Conservation (phyloP, 2,797 vertebrate genomes). For the Spinus pinus region DNA sequence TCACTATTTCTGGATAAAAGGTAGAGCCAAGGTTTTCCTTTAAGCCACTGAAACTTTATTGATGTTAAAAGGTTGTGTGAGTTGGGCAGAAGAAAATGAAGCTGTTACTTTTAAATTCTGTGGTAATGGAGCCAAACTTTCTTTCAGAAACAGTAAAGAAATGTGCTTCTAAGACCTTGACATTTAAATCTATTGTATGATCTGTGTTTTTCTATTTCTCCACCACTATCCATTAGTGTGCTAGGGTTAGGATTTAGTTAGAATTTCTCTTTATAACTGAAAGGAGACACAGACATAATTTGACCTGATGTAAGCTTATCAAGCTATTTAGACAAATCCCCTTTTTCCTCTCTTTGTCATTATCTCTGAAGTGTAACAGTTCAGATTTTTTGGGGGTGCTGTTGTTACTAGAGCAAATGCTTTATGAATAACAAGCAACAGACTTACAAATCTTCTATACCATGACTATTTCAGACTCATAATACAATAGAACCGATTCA, state of each 20-base stretch:
- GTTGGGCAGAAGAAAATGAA: neutral
- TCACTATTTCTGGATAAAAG: conserved; percentile 12
- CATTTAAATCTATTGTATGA: neutral
- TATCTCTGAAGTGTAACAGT: neutral
- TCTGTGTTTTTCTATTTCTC: neutral
- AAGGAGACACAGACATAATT: neutral
- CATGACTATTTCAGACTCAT: neutral
- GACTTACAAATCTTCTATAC: neutral
- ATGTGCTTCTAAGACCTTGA: neutral
- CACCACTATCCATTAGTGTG: neutral
- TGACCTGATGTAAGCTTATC: neutral
- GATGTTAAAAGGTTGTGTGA: neutral
- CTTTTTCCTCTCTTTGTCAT: neutral
- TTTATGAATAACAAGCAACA: neutral
- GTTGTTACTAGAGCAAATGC: neutral
- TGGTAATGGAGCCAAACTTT: neutral
- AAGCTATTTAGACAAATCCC: neutral
- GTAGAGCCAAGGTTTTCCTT: neutral
- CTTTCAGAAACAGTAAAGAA: conserved; percentile 28
- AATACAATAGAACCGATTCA: neutral
- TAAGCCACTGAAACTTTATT: neutral
- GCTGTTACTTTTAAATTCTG: neutral
- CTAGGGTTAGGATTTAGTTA: neutral
- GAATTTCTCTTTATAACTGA: neutral
- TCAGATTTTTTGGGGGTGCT: neutral